phyloP scores from a whole-genome alignment of 2,113 vertebrate species.

The Parus major region DNA sequence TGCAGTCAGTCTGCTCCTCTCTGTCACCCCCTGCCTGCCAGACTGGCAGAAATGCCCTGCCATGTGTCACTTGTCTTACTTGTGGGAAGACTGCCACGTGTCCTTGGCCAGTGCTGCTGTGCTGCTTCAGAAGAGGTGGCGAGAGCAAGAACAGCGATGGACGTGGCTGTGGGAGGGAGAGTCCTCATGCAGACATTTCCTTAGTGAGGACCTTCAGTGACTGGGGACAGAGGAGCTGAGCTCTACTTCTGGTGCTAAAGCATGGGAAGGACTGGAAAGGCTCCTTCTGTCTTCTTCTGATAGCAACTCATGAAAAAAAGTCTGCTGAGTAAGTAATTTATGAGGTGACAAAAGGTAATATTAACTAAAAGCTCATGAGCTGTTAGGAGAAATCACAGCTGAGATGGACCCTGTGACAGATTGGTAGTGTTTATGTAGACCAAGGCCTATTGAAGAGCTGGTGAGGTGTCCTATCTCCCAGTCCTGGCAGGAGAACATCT shows the following conservation, averaged over 20 bases:
- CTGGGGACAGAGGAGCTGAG: neutral
- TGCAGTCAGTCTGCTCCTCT: neutral
- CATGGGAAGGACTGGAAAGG: neutral
- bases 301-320: neutral
- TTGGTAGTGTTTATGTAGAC: neutral
- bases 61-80: neutral
- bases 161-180: rapidly evolving
- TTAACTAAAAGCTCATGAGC: neutral
- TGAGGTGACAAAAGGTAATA: neutral
- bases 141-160: neutral
- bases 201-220: neutral
- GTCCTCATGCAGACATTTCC: neutral
- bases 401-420: neutral
- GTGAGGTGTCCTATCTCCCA: neutral
- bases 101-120: neutral
- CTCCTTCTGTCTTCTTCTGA: neutral
- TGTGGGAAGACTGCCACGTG: neutral
- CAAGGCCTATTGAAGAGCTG: neutral
- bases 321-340: neutral
- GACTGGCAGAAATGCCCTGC: neutral
- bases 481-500: neutral
- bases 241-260: neutral
- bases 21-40: neutral
- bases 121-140: neutral
- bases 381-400: neutral